phyloP scores from a whole-genome alignment of 1,140 invertebrate species.

The Trachymyrmex septentrionalis region DNA sequence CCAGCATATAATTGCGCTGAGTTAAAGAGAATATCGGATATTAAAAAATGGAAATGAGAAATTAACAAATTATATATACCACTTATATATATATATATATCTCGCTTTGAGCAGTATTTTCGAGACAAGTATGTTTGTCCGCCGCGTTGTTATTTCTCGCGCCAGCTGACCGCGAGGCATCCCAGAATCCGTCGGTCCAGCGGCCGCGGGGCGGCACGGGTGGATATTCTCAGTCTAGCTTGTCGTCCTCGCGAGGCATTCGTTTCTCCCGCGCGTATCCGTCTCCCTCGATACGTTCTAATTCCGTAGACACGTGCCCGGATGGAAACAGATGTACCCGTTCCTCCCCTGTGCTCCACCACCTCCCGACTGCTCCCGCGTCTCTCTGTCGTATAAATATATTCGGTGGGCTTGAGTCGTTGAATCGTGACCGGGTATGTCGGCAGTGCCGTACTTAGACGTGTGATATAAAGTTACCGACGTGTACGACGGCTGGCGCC shows the following conservation, averaged over 20 bases:
- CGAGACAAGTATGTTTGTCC: conserved; percentile 1
- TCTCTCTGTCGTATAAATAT: conserved; percentile 74
- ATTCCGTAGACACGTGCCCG: conserved; percentile 79
- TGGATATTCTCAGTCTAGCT: conserved; percentile 44
- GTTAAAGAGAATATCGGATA: neutral
- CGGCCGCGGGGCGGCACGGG: conserved; percentile 9
- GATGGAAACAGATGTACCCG: conserved; percentile 78
- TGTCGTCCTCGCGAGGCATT: conserved; percentile 43
- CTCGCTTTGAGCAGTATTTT: neutral
- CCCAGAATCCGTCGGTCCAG: conserved; percentile 44
- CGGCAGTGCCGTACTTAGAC: conserved; percentile 59
- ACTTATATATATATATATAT: neutral
- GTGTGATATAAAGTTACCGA: conserved; percentile 72
- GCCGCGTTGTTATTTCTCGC: conserved; percentile 41
- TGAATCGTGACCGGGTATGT: conserved; percentile 55
- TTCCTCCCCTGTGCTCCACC: neutral
- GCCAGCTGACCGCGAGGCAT: conserved; percentile 48
- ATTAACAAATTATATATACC: conserved; percentile 1
- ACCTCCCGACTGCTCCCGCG: neutral
- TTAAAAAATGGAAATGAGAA: neutral
- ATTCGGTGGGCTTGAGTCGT: conserved; percentile 62
- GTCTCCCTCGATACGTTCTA: conserved; percentile 72
- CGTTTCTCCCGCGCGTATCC: conserved; percentile 14
- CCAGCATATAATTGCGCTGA: neutral
- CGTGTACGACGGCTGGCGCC: conserved; percentile 53